phyloP scores from a whole-genome alignment of 2,113 vertebrate species.

The Ammodramus savannarum region DNA sequence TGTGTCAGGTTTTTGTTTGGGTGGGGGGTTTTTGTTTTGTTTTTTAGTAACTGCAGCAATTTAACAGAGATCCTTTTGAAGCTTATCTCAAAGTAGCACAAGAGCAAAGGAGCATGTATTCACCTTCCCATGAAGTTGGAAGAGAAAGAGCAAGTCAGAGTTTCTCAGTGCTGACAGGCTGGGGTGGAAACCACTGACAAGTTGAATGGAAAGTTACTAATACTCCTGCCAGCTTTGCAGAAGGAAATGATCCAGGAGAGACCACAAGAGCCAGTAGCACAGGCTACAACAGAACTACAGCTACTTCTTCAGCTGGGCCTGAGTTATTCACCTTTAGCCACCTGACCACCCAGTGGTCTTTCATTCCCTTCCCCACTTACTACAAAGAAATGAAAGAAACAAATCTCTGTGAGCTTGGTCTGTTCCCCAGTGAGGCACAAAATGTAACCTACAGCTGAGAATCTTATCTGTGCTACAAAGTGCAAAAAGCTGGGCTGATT shows the following conservation, averaged over 20 bases:
- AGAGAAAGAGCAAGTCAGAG: neutral
- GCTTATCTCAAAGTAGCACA: neutral
- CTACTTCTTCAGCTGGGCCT: neutral
- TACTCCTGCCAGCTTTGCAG: neutral
- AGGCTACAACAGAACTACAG: neutral
- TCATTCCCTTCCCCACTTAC: neutral
- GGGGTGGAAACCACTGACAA: neutral
- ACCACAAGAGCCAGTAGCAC: neutral
- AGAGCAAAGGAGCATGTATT: neutral
- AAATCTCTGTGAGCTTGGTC: neutral
- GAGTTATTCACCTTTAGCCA: neutral
- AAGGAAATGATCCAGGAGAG: neutral
- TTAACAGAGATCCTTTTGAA: neutral
- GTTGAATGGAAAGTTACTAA: neutral
- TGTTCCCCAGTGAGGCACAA: neutral
- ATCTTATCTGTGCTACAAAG: neutral
- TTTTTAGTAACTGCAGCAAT: neutral
- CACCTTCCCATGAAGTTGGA: neutral
- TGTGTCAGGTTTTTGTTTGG: neutral
- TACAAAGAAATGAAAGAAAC: neutral
- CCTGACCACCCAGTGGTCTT: neutral
- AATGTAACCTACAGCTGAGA: neutral
- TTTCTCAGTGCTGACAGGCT: neutral
- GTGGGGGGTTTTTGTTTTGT: neutral
- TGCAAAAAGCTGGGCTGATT: neutral